A percentile compares a stretch with the other conserved stretches of the same genome.
These are phyloP conservation scores for Drosophila parthenogenetica DNA, from an alignment of 2,888 invertebrate genomes.

Conservation along the genomic window DNA sequence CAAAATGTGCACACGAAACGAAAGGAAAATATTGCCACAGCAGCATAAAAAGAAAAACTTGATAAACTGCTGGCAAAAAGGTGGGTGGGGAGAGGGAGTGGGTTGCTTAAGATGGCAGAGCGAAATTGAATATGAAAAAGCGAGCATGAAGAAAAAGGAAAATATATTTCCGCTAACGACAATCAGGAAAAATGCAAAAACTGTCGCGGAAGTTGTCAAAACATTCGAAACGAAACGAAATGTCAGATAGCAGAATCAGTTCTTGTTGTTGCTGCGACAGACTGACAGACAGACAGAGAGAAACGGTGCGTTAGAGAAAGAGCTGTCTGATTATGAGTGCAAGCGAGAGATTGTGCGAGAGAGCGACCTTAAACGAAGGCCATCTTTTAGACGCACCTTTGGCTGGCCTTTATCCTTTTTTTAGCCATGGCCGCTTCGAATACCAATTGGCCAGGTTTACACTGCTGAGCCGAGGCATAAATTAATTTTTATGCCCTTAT, in stretches of 20 bases:
- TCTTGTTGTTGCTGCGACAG: slow-evolving; percentile 32
- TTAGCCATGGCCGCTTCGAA: slow-evolving; percentile 6
- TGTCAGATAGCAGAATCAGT: slow-evolving; percentile 47
- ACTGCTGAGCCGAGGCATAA: slow-evolving; percentile 45
- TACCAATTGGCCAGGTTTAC: slow-evolving; percentile 27
- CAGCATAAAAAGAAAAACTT: slow-evolving; percentile 47
- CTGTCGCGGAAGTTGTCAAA: slow-evolving; percentile 79
- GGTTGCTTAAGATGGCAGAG: slow-evolving; percentile 31
- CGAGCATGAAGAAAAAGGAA: slow-evolving; percentile 28
- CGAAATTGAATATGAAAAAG: slow-evolving; percentile 53
- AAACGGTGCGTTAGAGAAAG: no score
- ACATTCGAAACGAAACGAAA: slow-evolving; percentile 63
- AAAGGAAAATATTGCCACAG: slow-evolving; percentile 38
- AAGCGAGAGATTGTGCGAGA: not conserved
- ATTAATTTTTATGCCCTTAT: slow-evolving; percentile 62
- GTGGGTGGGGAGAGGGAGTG: not conserved
- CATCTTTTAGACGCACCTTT: slow-evolving; percentile 47
- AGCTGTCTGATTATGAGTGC: not conserved
- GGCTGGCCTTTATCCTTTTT: slow-evolving; percentile 26
- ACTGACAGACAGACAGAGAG: slow-evolving; percentile 17
- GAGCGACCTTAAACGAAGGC: slow-evolving; percentile 43
- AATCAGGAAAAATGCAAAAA: slow-evolving; percentile 73
- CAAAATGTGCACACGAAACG: slow-evolving; percentile 44
- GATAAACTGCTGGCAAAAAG: slow-evolving; percentile 38
- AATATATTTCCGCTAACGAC: slow-evolving; percentile 75